phyloP scores from a whole-genome alignment of 2,113 vertebrate genomes.

The Chitala chitala region DNA sequence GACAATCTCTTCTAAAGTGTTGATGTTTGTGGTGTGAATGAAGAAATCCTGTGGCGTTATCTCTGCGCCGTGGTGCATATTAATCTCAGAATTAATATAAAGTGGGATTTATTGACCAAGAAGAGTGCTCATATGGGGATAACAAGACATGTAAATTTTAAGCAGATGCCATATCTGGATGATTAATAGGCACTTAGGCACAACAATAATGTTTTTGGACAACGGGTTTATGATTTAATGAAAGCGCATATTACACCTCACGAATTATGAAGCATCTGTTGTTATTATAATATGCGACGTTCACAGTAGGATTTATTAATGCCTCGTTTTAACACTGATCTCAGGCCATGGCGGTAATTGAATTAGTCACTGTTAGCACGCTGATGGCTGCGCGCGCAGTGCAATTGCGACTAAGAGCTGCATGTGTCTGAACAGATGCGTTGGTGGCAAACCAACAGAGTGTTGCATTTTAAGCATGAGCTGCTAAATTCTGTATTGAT shows the following conservation, averaged over 20 bases:
- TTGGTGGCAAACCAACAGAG: neutral
- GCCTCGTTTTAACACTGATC: slow-evolving; percentile 11
- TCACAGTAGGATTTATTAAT: slow-evolving; percentile 1
- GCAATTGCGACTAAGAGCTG: neutral
- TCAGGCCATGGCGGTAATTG: neutral
- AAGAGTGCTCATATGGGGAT: slow-evolving; percentile 11
- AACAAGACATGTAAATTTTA: slow-evolving; percentile 22
- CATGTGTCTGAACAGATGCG: neutral
- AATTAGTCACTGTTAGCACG: neutral
- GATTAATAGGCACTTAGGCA: slow-evolving; percentile 18
- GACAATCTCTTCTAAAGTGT: neutral
- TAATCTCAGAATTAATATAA: slow-evolving; percentile 12
- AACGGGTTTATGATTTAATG: slow-evolving; percentile 19
- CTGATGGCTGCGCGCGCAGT: neutral
- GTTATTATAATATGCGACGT: neutral
- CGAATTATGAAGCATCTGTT: slow-evolving; percentile 8
- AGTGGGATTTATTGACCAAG: slow-evolving; percentile 19
- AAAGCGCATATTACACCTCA: neutral
- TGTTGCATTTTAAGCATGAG: neutral
- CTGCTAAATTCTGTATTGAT: neutral
- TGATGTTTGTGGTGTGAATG: neutral
- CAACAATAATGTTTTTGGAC: neutral
- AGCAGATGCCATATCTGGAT: slow-evolving; percentile 15
- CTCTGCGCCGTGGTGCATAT: neutral
- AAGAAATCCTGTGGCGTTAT: neutral